Evolutionary conservation across 2,113 vertebrate genomes (phyloP), one percentile per base, ranked within the genome.

Genomic region (Zosterops pallidus): DNA sequence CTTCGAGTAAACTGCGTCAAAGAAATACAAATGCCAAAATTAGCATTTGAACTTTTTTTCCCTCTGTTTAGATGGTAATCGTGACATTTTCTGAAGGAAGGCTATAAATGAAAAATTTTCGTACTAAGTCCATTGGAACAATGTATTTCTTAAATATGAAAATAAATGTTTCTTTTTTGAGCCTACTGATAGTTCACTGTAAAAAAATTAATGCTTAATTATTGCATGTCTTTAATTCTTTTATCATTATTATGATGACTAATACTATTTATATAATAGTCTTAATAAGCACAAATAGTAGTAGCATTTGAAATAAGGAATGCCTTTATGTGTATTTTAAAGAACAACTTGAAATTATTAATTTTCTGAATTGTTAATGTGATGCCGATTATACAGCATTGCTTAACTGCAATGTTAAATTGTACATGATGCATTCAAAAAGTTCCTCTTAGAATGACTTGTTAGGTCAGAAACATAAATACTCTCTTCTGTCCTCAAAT

Each of bases 61-160:
- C 11, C 17, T 13, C 37, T 29, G 64, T 69, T 89, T 23, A 75
- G 56, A 94, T 94, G 68, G 83, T 86, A 74, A 96, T 62, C 3
- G 0, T 95, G 90, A 93, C 52, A 95, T 96, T 97, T 97, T 72
- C 68, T 78, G 82, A 83, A 91, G 52, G 42, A 94, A 83, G 18
- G 20, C 41, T 81, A 35, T 93, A 92, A 77, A 64, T 75, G 55
- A 78, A 94, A 80, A 33, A 89, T 84, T 77, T 63, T 92, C 17
- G 72, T 95, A 74, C 67, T 52, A 82, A 90, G 74, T 63, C 75
- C 39, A 9, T 75, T 81, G 67, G 25, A 95, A 83, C 20, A 42
- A 83, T 76, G 13, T 74, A 26, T 83, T 47, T 90, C 69, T 92
- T 90, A 86, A 86, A 60, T 89, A 60, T 78, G 75, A 85, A 90